Percentiles rank a stretch among this genome's conserved stretches.
phyloP scores from a whole-genome alignment of 2,797 vertebrate genomes.

The Astyanax mexicanus region DNA sequence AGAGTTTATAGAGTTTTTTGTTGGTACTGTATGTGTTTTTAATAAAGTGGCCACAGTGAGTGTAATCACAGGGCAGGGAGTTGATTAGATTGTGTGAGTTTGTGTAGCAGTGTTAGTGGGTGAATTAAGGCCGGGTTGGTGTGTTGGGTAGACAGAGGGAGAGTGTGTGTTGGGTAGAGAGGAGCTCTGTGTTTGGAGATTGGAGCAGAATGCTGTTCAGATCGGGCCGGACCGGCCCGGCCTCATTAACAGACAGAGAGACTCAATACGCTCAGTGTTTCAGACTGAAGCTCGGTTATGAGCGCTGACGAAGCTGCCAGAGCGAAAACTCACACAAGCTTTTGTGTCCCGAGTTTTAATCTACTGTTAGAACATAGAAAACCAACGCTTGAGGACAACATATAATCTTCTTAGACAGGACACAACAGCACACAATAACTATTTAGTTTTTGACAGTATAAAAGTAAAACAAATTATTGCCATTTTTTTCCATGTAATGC shows the following conservation, averaged over 20 bases:
- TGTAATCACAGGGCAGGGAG: too few relatives aligned
- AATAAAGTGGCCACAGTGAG: too few relatives aligned
- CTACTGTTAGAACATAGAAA: neutral
- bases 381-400: too few relatives aligned
- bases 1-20: too few relatives aligned
- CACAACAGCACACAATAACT: too few relatives aligned
- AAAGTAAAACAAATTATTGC: too few relatives aligned
- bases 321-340: neutral
- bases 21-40: too few relatives aligned
- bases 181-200: slow-evolving; percentile 25
- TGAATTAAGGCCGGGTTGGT: neutral
- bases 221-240: slow-evolving; percentile 29
- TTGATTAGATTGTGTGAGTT: neutral
- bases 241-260: slow-evolving; percentile 34
- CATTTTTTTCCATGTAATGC: too few relatives aligned
- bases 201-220: neutral
- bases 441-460: too few relatives aligned
- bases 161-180: neutral
- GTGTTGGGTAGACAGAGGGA: neutral
- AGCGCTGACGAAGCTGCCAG: neutral
- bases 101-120: neutral
- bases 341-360: neutral
- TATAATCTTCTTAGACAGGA: too few relatives aligned
- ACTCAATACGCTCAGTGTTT: neutral
- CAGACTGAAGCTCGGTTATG: too few relatives aligned